These are phyloP conservation scores for Cheirogaleus major DNA, from an alignment of 2,797 vertebrate species.

Conservation along the genomic window DNA sequence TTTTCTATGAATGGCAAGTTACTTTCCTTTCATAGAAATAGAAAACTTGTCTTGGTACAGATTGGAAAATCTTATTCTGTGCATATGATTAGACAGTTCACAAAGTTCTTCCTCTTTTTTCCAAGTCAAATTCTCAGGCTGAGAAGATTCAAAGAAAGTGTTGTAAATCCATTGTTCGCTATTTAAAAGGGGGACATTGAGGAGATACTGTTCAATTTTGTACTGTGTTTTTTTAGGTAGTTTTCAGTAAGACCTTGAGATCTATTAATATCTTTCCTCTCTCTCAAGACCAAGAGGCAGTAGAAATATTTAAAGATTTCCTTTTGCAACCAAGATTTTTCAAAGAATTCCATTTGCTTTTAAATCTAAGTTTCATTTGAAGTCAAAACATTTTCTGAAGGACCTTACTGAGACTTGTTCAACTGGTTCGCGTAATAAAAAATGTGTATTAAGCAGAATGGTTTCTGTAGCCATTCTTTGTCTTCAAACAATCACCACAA, in stretches of 20 bases:
- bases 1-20: background rate
- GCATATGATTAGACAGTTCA: background rate
- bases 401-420: background rate
- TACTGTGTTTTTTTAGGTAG: background rate
- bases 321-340: background rate
- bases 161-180: background rate
- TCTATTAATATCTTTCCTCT: background rate
- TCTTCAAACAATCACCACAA: background rate
- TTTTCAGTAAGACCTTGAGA: background rate
- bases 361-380: background rate
- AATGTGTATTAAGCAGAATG: background rate
- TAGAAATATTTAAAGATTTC: background rate
- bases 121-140: background rate
- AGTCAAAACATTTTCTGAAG: slow-evolving; percentile 11
- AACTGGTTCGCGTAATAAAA: background rate
- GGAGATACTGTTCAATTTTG: background rate
- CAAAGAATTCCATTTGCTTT: background rate
- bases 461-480: background rate
- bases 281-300: background rate
- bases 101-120: background rate
- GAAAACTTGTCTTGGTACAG: background rate
- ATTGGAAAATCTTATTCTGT: background rate
- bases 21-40: background rate
- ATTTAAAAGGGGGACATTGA: background rate
- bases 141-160: background rate